These are phyloP conservation scores for Homalodisca vitripennis DNA, from an alignment of 1,140 invertebrate species.

Conservation along the genomic window DNA sequence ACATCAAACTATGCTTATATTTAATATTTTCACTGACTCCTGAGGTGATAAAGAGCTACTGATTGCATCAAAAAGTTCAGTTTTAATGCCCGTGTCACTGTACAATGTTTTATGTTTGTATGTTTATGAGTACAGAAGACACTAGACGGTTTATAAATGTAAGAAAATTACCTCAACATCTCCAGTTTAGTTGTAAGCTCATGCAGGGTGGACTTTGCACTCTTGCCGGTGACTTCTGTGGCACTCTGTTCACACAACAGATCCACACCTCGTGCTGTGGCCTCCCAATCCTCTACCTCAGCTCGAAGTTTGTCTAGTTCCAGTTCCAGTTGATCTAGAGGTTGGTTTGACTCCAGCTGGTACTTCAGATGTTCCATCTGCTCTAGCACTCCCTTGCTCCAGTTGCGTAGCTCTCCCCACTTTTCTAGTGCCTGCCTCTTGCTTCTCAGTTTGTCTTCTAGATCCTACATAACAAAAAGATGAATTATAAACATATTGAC, in stretches of 20 bases:
- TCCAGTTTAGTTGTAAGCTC: slow-evolving; percentile 54
- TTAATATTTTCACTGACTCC: no score
- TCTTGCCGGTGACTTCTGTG: slow-evolving; percentile 62
- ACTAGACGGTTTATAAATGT: neutral
- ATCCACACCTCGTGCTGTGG: slow-evolving; percentile 66
- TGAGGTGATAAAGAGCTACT: no score
- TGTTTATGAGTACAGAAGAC: no score
- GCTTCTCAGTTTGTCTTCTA: slow-evolving; percentile 70
- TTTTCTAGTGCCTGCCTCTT: slow-evolving; percentile 76
- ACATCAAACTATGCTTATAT: no score
- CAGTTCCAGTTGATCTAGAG: slow-evolving; percentile 59
- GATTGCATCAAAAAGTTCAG: no score
- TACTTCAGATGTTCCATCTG: slow-evolving; percentile 78
- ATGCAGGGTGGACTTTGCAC: slow-evolving; percentile 56
- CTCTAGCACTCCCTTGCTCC: slow-evolving; percentile 77
- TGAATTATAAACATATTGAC: no score
- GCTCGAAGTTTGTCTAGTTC: slow-evolving; percentile 51
- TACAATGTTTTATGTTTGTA: no score
- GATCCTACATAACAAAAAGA: no score
- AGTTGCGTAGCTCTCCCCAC: slow-evolving; percentile 78
- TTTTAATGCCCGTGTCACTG: no score
- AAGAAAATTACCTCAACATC: slow-evolving; percentile 25
- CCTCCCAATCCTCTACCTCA: slow-evolving; percentile 65
- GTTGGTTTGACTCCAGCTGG: slow-evolving; percentile 71
- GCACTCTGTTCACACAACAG: slow-evolving; percentile 55